Conservation (phyloP, 2,888 invertebrate genomes). For the Aromia moschata region DNA sequence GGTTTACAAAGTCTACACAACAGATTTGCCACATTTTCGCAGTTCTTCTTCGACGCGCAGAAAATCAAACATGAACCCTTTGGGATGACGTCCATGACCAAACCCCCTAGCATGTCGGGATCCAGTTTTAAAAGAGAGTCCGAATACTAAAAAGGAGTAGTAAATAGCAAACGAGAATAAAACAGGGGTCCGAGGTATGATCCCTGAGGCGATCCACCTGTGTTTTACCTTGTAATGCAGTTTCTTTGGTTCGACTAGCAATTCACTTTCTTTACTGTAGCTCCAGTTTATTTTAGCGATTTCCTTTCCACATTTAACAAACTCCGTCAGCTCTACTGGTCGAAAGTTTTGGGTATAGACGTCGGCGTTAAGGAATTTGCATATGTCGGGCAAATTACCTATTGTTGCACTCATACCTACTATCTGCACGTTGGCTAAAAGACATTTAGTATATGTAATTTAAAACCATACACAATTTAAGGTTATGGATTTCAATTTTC, state of each 20-base stretch:
- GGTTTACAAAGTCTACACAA: conserved; percentile 71
- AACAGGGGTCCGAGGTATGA: neutral
- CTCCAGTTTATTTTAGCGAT: conserved; percentile 65
- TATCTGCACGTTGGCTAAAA: conserved; percentile 82
- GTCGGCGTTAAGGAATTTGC: conserved; percentile 82
- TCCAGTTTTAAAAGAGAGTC: conserved; percentile 70
- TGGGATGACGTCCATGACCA: conserved; percentile 85
- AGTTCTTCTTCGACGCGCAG: conserved; percentile 92
- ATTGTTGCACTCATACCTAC: conserved; percentile 98
- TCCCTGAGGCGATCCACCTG: neutral
- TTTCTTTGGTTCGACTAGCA: conserved; percentile 65
- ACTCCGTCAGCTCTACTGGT: conserved; percentile 86
- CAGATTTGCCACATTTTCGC: conserved; percentile 87
- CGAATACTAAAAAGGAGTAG: conserved; percentile 72
- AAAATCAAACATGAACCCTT: conserved; percentile 85
- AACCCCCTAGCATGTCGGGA: conserved; percentile 81
- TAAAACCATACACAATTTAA: too few relatives aligned
- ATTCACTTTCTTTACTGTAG: conserved; percentile 63
- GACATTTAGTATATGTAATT: too few relatives aligned
- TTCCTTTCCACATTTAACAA: conserved; percentile 77
- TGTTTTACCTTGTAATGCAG: conserved; percentile 65
- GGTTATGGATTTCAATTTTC: too few relatives aligned
- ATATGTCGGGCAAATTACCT: conserved; percentile 86
- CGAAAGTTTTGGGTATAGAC: conserved; percentile 87
- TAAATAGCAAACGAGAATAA: too few relatives aligned